A percentile compares a stretch with the other conserved stretches of the same genome.
Conservation (phyloP, 2,888 invertebrate genomes). For the Patella caerulea region DNA sequence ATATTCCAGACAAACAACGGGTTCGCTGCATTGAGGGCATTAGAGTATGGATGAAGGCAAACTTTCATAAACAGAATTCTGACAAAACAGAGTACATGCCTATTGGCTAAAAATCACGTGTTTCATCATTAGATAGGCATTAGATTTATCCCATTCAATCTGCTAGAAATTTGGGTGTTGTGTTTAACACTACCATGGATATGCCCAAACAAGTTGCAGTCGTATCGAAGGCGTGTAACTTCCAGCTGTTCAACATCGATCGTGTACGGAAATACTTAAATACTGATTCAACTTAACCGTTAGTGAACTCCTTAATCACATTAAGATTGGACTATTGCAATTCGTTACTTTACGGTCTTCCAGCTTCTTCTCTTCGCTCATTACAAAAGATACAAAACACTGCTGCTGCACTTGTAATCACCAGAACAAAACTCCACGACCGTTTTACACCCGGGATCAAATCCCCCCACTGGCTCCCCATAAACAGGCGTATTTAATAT, state of each 20-base stretch:
- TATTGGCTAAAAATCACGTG: neutral
- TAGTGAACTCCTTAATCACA: neutral
- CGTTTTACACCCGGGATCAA: no score
- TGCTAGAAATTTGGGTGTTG: constrained; percentile 1
- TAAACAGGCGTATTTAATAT: no score
- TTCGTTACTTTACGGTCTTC: neutral
- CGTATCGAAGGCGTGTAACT: neutral
- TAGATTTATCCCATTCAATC: neutral
- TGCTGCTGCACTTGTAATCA: neutral
- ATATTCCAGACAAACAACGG: constrained; percentile 13
- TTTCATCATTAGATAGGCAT: neutral
- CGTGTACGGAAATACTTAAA: constrained; percentile 2
- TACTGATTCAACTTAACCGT: neutral
- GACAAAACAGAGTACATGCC: neutral
- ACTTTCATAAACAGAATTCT: constrained; percentile 5
- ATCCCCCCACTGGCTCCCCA: no score
- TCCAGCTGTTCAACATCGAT: constrained; percentile 14
- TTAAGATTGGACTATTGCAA: constrained; percentile 14
- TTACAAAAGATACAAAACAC: constrained; percentile 15
- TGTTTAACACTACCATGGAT: neutral
- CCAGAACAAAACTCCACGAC: no score
- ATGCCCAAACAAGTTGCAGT: neutral
- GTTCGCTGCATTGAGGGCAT: neutral
- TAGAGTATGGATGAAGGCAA: neutral
- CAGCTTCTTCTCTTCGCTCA: neutral